Evolutionary conservation across 1,140 invertebrate genomes (phyloP).

Genomic region (Heliconius himera): DNA sequence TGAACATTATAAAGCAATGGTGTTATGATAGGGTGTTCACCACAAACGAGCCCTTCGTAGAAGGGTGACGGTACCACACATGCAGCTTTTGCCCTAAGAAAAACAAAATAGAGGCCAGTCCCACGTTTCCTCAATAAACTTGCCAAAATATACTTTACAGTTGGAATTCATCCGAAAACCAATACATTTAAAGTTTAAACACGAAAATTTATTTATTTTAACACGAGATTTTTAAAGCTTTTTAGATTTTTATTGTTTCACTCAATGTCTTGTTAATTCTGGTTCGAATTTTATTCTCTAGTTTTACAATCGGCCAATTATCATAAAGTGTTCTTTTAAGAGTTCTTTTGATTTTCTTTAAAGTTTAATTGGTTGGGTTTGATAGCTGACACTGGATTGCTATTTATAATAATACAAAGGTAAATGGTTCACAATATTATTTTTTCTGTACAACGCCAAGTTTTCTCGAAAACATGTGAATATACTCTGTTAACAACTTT

Average conservation of each 20-base stretch:
- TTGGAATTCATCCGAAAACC: neutral
- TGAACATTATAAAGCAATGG: neutral
- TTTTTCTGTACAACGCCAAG: too few species aligned
- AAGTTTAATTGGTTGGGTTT: neutral
- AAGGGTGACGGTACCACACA: constrained; percentile 13
- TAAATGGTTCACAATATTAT: neutral
- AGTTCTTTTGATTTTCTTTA: constrained; percentile 3
- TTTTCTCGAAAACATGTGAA: too few species aligned
- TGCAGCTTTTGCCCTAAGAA: neutral
- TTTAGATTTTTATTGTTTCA: constrained; percentile 23
- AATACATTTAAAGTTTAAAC: neutral
- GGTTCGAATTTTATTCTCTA: constrained; percentile 20
- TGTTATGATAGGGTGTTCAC: constrained; percentile 23
- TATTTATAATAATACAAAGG: constrained; percentile 2
- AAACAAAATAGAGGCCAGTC: neutral
- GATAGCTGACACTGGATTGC: neutral
- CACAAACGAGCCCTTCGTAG: constrained; percentile 18
- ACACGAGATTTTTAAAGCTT: neutral
- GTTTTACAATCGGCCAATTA: constrained; percentile 25
- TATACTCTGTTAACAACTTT: too few species aligned
- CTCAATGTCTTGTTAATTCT: constrained; percentile 18
- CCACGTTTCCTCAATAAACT: constrained; percentile 40
- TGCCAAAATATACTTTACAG: constrained; percentile 14
- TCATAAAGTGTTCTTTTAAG: constrained; percentile 8
- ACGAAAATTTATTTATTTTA: constrained; percentile 6